These are phyloP conservation scores for Teleogryllus occipitalis DNA, from an alignment of 1,140 invertebrate species.

Conservation along the genomic window DNA sequence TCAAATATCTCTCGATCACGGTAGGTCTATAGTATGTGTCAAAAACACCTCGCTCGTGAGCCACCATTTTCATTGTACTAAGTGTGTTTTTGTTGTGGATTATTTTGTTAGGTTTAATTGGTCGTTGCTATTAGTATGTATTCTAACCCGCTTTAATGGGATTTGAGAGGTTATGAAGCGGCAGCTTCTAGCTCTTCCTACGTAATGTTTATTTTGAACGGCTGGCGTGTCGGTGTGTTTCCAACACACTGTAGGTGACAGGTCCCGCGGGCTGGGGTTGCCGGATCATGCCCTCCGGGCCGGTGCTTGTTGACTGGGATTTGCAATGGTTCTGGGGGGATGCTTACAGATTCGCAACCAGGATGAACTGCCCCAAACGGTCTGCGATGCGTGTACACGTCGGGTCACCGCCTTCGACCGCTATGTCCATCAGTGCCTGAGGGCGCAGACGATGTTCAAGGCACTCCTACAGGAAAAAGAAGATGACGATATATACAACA, in stretches of 20 bases:
- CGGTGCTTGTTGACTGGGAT: too few relatives aligned
- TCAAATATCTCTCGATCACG: slow-evolving; percentile 20
- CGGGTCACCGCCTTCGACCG: slow-evolving; percentile 13
- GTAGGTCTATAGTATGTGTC: slow-evolving; percentile 18
- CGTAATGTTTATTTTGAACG: background rate
- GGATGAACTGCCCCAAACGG: slow-evolving; percentile 15
- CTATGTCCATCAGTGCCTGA: slow-evolving; percentile 16
- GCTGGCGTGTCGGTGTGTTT: background rate
- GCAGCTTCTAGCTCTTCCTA: background rate
- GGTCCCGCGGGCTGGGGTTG: background rate
- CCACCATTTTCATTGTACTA: background rate
- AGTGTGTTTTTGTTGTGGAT: too few relatives aligned
- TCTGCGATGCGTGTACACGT: slow-evolving; percentile 14
- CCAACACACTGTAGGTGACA: background rate
- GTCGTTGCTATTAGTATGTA: too few relatives aligned
- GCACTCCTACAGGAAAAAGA: slow-evolving; percentile 1
- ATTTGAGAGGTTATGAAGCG: background rate
- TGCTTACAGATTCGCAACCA: slow-evolving; percentile 14
- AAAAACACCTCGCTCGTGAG: slow-evolving; percentile 12
- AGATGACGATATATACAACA: background rate
- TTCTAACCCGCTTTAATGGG: background rate
- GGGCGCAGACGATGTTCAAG: slow-evolving; percentile 18
- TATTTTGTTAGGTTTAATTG: too few relatives aligned
- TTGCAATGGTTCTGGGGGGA: background rate
- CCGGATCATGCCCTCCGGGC: background rate